These are phyloP conservation scores for Lithophane semibrunnea DNA, from an alignment of 2,888 invertebrate genomes.

Conservation along the genomic window DNA sequence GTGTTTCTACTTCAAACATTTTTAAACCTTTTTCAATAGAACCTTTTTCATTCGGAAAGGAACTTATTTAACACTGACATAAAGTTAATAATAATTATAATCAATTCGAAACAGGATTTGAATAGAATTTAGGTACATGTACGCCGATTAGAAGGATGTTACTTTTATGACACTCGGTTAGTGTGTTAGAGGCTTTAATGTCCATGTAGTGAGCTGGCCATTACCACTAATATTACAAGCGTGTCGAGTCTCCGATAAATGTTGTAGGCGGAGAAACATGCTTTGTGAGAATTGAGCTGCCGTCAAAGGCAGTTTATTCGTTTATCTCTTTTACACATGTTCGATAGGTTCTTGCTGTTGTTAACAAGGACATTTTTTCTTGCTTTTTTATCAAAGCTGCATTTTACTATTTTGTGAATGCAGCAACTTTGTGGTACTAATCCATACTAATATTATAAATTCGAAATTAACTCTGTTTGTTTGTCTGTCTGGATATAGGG, in stretches of 20 bases:
- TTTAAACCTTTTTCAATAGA: no score
- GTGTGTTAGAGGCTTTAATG: constrained; percentile 22
- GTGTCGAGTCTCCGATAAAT: constrained; percentile 18
- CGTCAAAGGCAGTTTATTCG: not conserved
- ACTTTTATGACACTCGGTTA: constrained; percentile 12
- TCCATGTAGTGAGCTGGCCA: constrained; percentile 17
- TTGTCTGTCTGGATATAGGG: no score
- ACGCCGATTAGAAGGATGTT: constrained; percentile 22
- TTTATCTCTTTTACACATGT: constrained; percentile 23
- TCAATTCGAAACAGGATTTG: no score
- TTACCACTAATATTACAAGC: constrained; percentile 50
- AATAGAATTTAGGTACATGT: not conserved
- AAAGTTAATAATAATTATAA: no score
- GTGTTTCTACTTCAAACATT: no score
- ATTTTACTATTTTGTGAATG: not conserved
- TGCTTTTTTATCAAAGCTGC: not conserved
- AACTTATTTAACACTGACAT: no score
- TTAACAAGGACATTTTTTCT: not conserved
- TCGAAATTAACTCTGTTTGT: no score
- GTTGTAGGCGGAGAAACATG: constrained; percentile 57
- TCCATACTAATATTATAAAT: no score
- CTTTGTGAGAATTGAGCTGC: constrained; percentile 11
- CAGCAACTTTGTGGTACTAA: not conserved
- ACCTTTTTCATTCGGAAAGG: no score
- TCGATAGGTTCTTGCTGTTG: not conserved